phyloP scores from a whole-genome alignment of 2,113 vertebrate genomes.

The Burhinus bistriatus region DNA sequence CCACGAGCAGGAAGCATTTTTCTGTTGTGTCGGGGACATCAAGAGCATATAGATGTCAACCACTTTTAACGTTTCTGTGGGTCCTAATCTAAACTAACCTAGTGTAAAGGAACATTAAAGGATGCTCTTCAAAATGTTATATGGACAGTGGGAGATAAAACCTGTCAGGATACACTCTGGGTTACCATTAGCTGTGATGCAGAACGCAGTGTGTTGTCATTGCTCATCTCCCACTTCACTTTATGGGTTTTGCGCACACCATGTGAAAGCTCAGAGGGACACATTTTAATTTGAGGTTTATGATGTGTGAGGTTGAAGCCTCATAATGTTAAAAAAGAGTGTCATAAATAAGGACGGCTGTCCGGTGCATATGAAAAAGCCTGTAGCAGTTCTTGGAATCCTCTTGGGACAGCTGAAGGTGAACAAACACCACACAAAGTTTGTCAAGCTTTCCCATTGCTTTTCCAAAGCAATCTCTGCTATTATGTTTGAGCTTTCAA shows the following conservation, averaged over 20 bases:
- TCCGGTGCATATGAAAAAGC: background rate
- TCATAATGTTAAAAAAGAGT: background rate
- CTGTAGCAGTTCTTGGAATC: fast-evolving
- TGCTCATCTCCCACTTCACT: background rate
- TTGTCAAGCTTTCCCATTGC: background rate
- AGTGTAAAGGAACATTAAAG: background rate
- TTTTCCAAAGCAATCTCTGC: background rate
- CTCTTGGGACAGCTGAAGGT: background rate
- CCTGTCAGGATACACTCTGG: background rate
- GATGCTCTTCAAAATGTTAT: background rate
- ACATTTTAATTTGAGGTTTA: background rate
- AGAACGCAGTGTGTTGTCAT: background rate
- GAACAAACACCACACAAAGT: background rate
- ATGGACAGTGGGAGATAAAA: background rate
- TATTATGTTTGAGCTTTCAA: background rate
- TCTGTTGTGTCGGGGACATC: background rate
- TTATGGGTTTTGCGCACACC: fast-evolving
- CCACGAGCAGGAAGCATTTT: background rate
- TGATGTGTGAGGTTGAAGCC: background rate
- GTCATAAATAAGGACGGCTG: background rate
- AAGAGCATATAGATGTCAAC: background rate
- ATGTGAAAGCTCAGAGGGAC: background rate
- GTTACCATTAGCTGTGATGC: background rate
- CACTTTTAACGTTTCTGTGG: background rate
- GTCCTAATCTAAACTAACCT: background rate